A percentile compares a stretch with the other conserved stretches of the same genome.
These are phyloP conservation scores for Nautilus pompilius DNA, from an alignment of 1,140 invertebrate genomes.

Conservation along the genomic window DNA sequence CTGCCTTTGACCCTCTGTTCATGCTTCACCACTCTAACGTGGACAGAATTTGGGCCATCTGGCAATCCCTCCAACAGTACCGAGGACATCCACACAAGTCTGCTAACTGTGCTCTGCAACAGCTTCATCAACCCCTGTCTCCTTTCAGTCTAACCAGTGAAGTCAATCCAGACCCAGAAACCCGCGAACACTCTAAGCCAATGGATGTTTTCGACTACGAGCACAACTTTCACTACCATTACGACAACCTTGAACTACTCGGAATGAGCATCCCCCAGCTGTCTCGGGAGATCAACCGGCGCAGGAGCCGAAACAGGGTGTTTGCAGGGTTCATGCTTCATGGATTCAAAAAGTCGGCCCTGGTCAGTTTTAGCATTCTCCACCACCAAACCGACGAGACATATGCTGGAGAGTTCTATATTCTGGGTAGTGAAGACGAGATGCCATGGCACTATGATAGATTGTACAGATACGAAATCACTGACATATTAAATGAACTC, in stretches of 20 bases:
- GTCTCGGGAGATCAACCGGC: conserved; percentile 5
- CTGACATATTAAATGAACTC: conserved; percentile 6
- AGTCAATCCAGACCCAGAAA: conserved; percentile 9
- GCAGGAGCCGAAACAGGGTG: conserved; percentile 9
- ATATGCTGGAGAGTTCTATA: conserved; percentile 10
- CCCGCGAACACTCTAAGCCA: conserved; percentile 5
- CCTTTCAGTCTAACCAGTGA: conserved; percentile 14
- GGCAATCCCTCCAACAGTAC: conserved; percentile 20
- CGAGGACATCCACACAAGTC: conserved; percentile 19
- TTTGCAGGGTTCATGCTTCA: conserved; percentile 16
- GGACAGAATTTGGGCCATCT: conserved; percentile 22
- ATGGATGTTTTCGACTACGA: conserved; percentile 12
- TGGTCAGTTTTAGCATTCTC: not conserved
- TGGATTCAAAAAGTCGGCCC: conserved; percentile 11
- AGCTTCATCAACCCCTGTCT: conserved; percentile 10
- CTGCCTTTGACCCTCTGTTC: conserved; percentile 12
- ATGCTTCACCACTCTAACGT: conserved; percentile 12
- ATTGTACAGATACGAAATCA: conserved; percentile 18
- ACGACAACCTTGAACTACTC: conserved; percentile 20
- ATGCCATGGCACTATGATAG: conserved; percentile 27
- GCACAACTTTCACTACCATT: conserved; percentile 14
- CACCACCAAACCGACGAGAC: not conserved
- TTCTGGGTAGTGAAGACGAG: conserved; percentile 20
- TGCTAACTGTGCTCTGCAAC: conserved; percentile 17
- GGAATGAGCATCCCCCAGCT: conserved; percentile 11